phyloP scores from a whole-genome alignment of 2,797 vertebrate species.

The Remorina albescens region DNA sequence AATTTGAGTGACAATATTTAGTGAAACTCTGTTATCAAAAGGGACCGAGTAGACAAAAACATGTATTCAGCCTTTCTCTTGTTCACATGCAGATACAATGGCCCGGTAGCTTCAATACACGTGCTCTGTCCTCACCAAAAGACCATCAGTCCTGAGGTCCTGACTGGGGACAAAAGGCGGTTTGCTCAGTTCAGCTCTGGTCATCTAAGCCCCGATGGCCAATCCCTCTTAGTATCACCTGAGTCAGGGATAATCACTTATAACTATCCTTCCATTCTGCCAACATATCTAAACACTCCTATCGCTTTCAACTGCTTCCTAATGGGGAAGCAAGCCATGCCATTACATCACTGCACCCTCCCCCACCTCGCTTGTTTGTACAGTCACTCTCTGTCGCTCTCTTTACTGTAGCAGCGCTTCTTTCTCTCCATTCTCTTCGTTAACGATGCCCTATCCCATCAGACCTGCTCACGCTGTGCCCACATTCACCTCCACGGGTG shows the following conservation, averaged over 20 bases:
- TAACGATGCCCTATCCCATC: constrained; percentile 65
- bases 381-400: constrained; percentile 42
- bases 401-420: constrained; percentile 35
- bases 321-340: constrained; percentile 64
- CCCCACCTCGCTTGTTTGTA: constrained; percentile 44
- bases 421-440: constrained; percentile 45
- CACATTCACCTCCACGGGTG: constrained; percentile 59
- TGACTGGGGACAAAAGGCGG: constrained; percentile 32
- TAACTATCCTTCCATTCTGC: constrained; percentile 70
- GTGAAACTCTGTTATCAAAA: not conserved
- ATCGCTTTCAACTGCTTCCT: constrained; percentile 76
- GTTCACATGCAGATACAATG: not conserved
- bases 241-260: constrained; percentile 77
- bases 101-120: not conserved
- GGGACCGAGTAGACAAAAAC: constrained; percentile 1
- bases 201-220: constrained; percentile 62
- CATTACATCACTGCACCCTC: constrained; percentile 72
- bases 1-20: not conserved
- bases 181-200: constrained; percentile 63
- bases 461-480: constrained; percentile 52
- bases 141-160: constrained; percentile 26
- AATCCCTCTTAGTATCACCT: constrained; percentile 79
- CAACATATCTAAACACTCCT: constrained; percentile 73
- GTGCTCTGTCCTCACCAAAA: constrained; percentile 13
- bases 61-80: not conserved